A percentile compares a stretch with the other conserved stretches of the same genome.
phyloP scores from a whole-genome alignment of 2,113 vertebrate species.

The Carettochelys insculpta region DNA sequence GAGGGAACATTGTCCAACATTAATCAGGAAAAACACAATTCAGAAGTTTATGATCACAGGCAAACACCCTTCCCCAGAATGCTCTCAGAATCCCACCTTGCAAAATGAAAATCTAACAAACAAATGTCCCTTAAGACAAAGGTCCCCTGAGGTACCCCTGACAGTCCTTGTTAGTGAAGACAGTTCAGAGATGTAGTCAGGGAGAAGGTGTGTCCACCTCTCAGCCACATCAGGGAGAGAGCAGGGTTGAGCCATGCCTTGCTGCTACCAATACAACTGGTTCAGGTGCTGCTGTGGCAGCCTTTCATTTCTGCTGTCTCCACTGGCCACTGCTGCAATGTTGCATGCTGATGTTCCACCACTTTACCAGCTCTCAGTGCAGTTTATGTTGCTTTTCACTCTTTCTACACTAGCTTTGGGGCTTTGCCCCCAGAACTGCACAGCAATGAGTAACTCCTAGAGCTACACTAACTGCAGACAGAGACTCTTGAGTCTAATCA shows the following conservation, averaged over 20 bases:
- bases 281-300: not conserved
- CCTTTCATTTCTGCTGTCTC: not conserved
- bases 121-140: not conserved
- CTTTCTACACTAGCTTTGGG: not conserved
- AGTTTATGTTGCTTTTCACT: not conserved
- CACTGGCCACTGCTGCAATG: not conserved
- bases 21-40: not conserved
- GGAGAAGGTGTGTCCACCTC: no score
- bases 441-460: not conserved
- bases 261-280: not conserved
- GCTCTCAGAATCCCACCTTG: not conserved
- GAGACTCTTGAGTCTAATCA: not conserved
- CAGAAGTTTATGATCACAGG: not conserved
- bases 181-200: not conserved
- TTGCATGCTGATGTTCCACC: not conserved
- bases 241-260: not conserved
- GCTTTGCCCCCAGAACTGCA: not conserved
- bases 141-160: not conserved
- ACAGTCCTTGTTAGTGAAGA: not conserved
- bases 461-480: not conserved
- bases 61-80: not conserved
- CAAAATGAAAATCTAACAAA: not conserved
- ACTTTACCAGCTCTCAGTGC: not conserved
- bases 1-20: no score
- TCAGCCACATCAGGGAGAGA: not conserved